Percentiles rank a stretch among this genome's conserved stretches.
Conservation (phyloP, 2,113 vertebrate species). For the Bothrops jararaca region DNA sequence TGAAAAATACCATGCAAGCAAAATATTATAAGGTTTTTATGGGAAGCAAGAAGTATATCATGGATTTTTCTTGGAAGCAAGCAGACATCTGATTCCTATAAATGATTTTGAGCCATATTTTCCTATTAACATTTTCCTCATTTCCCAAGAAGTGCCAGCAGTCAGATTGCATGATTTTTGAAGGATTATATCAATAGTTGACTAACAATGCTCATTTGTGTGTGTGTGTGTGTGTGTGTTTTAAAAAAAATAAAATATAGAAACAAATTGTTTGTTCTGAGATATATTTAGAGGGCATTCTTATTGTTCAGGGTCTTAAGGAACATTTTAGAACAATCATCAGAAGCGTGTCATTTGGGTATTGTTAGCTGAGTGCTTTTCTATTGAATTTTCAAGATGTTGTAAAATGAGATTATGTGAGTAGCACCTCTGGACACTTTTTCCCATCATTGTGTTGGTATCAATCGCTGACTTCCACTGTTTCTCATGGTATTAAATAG, state of each 20-base stretch:
- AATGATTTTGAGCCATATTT: slow-evolving; percentile 59
- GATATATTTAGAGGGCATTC: slow-evolving; percentile 77
- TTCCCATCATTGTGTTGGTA: slow-evolving; percentile 88
- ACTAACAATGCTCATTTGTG: slow-evolving; percentile 70
- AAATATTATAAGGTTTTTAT: background rate
- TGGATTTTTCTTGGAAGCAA: background rate
- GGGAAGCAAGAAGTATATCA: background rate
- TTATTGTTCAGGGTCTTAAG: slow-evolving; percentile 73
- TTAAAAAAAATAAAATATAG: slow-evolving; percentile 58
- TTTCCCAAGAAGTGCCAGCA: slow-evolving; percentile 60
- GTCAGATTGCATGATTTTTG: slow-evolving; percentile 43
- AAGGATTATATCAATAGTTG: slow-evolving; percentile 63
- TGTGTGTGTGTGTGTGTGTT: background rate
- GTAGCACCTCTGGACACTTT: slow-evolving; percentile 82
- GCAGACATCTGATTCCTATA: slow-evolving; percentile 29
- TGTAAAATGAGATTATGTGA: slow-evolving; percentile 81
- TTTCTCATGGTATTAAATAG: slow-evolving; percentile 83
- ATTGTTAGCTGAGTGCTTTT: slow-evolving; percentile 73
- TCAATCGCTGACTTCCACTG: slow-evolving; percentile 85
- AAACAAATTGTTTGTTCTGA: slow-evolving; percentile 69
- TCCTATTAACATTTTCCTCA: slow-evolving; percentile 47
- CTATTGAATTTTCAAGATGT: slow-evolving; percentile 82
- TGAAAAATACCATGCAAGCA: background rate
- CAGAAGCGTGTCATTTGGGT: slow-evolving; percentile 74
- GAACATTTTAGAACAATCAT: slow-evolving; percentile 75